Evolutionary conservation across 2,888 invertebrate genomes (phyloP), one percentile per base, ranked within the genome.

Genomic region (Cetonia aurata): DNA sequence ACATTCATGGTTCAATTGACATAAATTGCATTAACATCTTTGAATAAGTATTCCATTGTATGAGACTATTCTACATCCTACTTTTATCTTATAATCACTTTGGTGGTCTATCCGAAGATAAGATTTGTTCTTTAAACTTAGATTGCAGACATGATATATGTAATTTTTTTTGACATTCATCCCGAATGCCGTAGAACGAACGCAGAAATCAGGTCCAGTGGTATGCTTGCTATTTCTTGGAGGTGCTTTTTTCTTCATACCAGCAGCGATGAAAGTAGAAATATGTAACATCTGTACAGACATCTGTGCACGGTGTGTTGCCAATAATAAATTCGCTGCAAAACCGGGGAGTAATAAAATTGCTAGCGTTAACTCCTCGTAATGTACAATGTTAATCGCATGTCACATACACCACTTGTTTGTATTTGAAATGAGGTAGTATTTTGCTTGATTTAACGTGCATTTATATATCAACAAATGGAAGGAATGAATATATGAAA

Each of bases 201-300:
- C 46, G 55, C 48, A 56, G 42, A 68, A 68, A 68, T 68, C 57
- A 57, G 56, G 67, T 48, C 31, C 46, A n/a, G 17, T 57, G 56
- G 15, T 68, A 68, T 68, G 67, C 19, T 12, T 12, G 46, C 44
- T 56, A 67, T 67, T 67, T 56, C 56, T 57, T 44, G 10, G 33
- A 15, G 33, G 57, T 57, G 44, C 42, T 56, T 67, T 15, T 42
- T 41, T 65, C 48, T 44, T 44, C 13, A 0, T 52, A 25, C 25
- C 15, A 19, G 17, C 52, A 52, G 9, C 6, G 19, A 17, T 17
- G n/a, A 37, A 37, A 37, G 37, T 10, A 8, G 37, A 37, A 37
- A 37, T 37, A 8, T 37, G 10, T 37, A 37, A 37, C 65, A 65
- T 65, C 65, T 65, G 65, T 37, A 37, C 10, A 37, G 37, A 37